Conservation (phyloP, 64 coral and sea anemone species). For the Montipora foliosa region DNA sequence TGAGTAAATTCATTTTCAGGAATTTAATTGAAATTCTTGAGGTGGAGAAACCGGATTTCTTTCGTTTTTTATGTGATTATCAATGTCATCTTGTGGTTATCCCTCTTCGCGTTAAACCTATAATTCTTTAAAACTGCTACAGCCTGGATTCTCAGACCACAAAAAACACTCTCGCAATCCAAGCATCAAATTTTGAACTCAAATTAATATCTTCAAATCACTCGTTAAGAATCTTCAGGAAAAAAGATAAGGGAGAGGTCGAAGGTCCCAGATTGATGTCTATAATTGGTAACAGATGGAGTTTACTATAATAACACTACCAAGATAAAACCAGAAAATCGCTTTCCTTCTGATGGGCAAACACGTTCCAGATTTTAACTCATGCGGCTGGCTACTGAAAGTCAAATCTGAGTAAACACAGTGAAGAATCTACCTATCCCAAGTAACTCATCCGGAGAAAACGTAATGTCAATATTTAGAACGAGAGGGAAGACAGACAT, state of each 20-base stretch:
- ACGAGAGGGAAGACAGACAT: slow-evolving; percentile 25
- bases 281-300: slow-evolving; percentile 34
- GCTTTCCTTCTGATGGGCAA: background rate
- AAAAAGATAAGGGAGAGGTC: slow-evolving; percentile 42
- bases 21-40: background rate
- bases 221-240: slow-evolving; percentile 35
- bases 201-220: slow-evolving; percentile 1
- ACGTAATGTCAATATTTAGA: slow-evolving; percentile 41
- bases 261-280: slow-evolving; percentile 23
- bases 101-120: background rate
- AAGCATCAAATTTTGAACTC: background rate
- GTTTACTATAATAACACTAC: slow-evolving; percentile 31
- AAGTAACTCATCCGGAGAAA: background rate
- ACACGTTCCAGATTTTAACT: slow-evolving; percentile 7
- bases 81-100: slow-evolving; percentile 15
- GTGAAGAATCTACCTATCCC: background rate
- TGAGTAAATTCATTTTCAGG: background rate
- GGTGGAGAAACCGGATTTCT: background rate
- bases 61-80: slow-evolving; percentile 17
- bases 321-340: slow-evolving; percentile 13
- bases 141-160: background rate
- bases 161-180: background rate
- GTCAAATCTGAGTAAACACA: background rate
- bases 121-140: background rate
- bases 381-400: background rate